These are phyloP conservation scores for Aphidoletes aphidimyza DNA, from an alignment of 2,888 invertebrate genomes.

Conservation along the genomic window DNA sequence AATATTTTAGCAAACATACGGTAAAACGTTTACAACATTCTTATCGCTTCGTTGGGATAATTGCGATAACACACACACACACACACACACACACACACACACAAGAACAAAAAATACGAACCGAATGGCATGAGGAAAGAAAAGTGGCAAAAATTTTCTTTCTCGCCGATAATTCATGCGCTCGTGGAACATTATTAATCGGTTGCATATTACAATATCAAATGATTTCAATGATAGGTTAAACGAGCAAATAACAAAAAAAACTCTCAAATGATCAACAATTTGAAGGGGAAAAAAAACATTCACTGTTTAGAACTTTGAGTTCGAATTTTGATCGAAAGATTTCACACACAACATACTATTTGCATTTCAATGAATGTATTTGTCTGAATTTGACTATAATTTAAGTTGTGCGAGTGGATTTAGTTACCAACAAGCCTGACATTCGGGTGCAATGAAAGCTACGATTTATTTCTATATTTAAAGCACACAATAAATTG, in stretches of 20 bases:
- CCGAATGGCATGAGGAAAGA: too few relatives aligned
- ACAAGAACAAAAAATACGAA: too few relatives aligned
- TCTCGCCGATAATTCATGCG: too few relatives aligned
- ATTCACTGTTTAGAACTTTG: too few relatives aligned
- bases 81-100: too few relatives aligned
- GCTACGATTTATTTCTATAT: slow-evolving; percentile 18
- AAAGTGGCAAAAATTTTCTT: too few relatives aligned
- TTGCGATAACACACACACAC: too few relatives aligned
- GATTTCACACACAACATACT: neutral
- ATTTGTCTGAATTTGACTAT: neutral
- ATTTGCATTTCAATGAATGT: neutral
- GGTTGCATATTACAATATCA: slow-evolving; percentile 33
- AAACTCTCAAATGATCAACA: too few relatives aligned
- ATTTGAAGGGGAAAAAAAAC: too few relatives aligned
- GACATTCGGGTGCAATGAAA: neutral
- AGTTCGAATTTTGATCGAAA: neutral
- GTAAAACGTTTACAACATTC: too few relatives aligned
- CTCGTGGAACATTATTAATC: neutral
- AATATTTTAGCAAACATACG: too few relatives aligned
- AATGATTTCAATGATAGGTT: slow-evolving; percentile 54
- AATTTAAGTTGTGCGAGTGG: neutral
- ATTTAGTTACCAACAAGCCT: neutral
- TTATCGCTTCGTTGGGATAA: too few relatives aligned
- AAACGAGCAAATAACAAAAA: slow-evolving; percentile 37
- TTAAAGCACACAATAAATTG: slow-evolving; percentile 18